Conservation (phyloP, 2,113 vertebrate species). For the Plestiodon gilberti region DNA sequence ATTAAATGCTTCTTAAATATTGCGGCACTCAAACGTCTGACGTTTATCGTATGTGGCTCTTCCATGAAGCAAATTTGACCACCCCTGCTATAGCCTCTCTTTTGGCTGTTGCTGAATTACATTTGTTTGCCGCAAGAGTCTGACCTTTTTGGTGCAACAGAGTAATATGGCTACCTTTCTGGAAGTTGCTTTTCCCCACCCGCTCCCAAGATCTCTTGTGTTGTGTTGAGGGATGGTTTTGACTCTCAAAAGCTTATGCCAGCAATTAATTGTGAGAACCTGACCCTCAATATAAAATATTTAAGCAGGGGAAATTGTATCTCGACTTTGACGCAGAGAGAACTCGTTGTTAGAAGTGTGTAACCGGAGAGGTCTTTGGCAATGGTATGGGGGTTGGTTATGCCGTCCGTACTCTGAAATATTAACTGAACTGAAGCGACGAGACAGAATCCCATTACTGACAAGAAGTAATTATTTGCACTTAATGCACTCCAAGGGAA, state of each 20-base stretch:
- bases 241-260: not conserved
- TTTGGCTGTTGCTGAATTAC: no score
- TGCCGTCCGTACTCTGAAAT: constrained; percentile 9
- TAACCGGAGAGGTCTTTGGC: constrained; percentile 2
- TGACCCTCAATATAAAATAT: constrained; percentile 18
- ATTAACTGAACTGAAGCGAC: not conserved
- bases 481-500: constrained; percentile 44
- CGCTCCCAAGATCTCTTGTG: constrained; percentile 34
- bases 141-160: no score
- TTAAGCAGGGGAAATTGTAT: constrained; percentile 27
- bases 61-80: no score
- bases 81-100: no score
- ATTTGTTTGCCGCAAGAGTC: no score
- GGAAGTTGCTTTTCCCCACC: not conserved
- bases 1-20: no score
- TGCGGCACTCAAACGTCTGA: no score
- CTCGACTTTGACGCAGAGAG: constrained; percentile 36
- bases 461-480: constrained; percentile 49
- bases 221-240: constrained; percentile 36
- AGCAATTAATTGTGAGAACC: constrained; percentile 52
- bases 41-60: no score
- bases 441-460: constrained; percentile 27
- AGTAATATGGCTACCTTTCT: no score
- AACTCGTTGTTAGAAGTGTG: not conserved
- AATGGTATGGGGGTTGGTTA: not conserved